Evolutionary conservation across 2,888 invertebrate genomes (phyloP).

Genomic region (Apantesis nais): DNA sequence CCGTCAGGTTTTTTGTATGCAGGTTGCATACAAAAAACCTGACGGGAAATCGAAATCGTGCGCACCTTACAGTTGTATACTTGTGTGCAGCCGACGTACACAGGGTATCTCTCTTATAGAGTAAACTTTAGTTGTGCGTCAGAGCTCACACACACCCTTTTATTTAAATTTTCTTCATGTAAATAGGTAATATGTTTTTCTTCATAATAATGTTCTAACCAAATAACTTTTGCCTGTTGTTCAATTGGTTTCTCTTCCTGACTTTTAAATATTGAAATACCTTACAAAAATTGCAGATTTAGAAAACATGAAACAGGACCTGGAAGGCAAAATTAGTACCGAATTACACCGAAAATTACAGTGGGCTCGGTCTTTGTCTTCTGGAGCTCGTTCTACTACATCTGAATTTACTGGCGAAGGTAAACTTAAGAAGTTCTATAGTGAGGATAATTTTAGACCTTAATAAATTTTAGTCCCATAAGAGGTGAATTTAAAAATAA

Average conservation of each 20-base stretch:
- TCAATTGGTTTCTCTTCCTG: background rate
- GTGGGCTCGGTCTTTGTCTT: constrained; percentile 89
- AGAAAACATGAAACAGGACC: constrained; percentile 89
- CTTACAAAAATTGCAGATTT: constrained; percentile 61
- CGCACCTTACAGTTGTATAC: no score
- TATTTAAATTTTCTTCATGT: no score
- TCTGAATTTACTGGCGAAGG: constrained; percentile 75
- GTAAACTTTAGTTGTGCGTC: no score
- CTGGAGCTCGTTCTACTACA: constrained; percentile 89
- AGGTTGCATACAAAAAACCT: no score
- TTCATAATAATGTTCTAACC: no score
- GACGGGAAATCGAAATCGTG: no score
- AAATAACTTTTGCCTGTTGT: no score
- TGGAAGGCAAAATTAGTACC: constrained; percentile 88
- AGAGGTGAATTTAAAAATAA: background rate
- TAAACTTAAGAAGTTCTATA: constrained; percentile 26
- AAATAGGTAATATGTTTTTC: no score
- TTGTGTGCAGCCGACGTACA: no score
- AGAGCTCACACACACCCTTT: no score
- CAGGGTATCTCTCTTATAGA: no score
- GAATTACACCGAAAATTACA: constrained; percentile 89
- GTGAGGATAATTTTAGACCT: background rate
- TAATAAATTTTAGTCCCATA: background rate
- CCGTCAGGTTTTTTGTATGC: no score
- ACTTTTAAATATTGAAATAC: background rate